Base-by-base conservation (phyloP, 2,888 invertebrate species). In the Adelphocoris suturalis region DNA sequence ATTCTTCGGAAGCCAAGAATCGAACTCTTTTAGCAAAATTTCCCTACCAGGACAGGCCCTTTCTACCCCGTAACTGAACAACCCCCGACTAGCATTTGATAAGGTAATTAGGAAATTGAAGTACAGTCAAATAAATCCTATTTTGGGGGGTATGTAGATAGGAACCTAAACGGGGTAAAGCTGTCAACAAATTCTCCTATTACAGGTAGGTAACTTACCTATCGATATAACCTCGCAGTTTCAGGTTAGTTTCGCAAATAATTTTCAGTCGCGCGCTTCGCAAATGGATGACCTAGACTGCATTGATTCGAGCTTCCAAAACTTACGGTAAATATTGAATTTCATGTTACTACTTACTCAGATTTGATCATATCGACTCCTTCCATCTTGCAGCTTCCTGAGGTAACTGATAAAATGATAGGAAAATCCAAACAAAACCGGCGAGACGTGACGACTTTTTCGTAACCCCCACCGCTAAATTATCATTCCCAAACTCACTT, bases 301-400 rank as follows among this genome's bases (percentile, higher is more conserved):
- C 19, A 19, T n/a, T 3, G 16, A 2, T 52, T 52, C 52, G 14
- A 13, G 13, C 3, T 14, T 52, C 52, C 52, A 14, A 1, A 52
- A 52, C 16, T 52, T 16, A 14, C n/a, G 61, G 61, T 61, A 61
- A 61, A 61, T 61, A 11, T 52, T 52, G 16, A 52, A 37, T 68
- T 23, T n/a, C 12, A 80, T 16, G 9, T 46, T 37, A 3, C 12
- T n/a, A 86, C 86, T 86, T 86, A 86, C 88, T 88, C 88, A 16
- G 88, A 78, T 28, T 88, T 88, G 88, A 88, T 88, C 88, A 88
- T 88, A 47, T 76, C 78, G 47, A 78, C n/a, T n/a, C 80, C 88
- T 76, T 80, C 80, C 88, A 88, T 88, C 61, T 23, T 23, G 68
- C 23, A 4, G 68, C 0, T 23, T 16, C 14, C 28, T 37, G 52